Conservation (phyloP, 2,797 vertebrate species). For the Gobio occitaniae region DNA sequence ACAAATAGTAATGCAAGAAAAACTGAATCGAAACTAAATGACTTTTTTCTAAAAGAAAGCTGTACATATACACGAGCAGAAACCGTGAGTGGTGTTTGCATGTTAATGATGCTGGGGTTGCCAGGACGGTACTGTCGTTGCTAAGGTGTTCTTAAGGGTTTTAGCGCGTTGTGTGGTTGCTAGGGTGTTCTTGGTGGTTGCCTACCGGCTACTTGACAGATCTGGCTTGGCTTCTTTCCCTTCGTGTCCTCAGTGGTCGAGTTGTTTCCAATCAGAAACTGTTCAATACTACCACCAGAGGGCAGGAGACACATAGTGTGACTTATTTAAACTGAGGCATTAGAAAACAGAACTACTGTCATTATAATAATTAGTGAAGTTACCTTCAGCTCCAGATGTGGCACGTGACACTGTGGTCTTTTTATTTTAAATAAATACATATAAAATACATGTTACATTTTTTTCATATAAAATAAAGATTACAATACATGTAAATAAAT, state of each 20-base stretch:
- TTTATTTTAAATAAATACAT: background rate
- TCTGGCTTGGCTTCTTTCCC: background rate
- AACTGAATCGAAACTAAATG: too few species aligned
- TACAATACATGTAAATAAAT: too few species aligned
- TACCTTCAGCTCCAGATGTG: background rate
- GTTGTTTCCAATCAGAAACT: background rate
- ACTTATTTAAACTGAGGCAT: background rate
- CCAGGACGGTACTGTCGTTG: background rate
- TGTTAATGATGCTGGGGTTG: too few species aligned
- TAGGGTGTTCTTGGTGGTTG: background rate
- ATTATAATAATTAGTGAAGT: background rate
- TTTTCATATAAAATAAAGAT: too few species aligned
- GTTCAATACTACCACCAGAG: background rate
- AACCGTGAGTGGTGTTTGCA: too few species aligned
- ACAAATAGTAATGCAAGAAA: too few species aligned
- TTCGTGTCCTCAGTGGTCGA: background rate
- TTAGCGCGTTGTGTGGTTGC: background rate
- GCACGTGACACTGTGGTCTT: background rate
- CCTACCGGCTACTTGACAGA: background rate
- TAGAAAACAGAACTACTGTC: background rate
- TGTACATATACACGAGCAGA: too few species aligned
- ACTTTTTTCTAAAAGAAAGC: too few species aligned
- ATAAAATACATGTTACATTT: too few species aligned
- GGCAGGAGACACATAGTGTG: background rate
- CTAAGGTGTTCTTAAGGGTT: background rate